phyloP scores from a whole-genome alignment of 2,888 invertebrate genomes.

The Hofmannophila pseudospretella region DNA sequence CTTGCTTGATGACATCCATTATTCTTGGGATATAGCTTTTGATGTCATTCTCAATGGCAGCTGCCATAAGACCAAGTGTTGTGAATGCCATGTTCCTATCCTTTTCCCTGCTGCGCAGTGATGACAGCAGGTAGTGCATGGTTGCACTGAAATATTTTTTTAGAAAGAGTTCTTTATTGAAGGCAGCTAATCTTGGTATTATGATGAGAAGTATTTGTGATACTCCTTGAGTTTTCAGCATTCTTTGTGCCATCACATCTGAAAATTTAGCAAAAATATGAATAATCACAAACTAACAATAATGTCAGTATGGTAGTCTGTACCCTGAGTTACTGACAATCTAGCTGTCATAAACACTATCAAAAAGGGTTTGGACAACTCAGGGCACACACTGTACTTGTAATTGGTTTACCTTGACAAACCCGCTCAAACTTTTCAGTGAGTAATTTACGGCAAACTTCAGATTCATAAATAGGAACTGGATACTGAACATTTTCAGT shows the following conservation, averaged over 20 bases:
- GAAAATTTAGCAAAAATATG: constrained; percentile 27
- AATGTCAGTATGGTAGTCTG: neutral
- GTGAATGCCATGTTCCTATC: constrained; percentile 93
- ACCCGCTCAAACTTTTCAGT: constrained; percentile 89
- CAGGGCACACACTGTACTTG: no score
- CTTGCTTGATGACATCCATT: constrained; percentile 88
- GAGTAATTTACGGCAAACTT: constrained; percentile 89
- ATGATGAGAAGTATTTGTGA: constrained; percentile 92
- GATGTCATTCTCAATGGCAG: constrained; percentile 91
- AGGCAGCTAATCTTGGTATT: constrained; percentile 95
- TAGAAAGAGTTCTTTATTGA: constrained; percentile 89
- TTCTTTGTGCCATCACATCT: constrained; percentile 88
- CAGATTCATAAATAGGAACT: constrained; percentile 87
- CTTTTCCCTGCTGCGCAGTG: constrained; percentile 88
- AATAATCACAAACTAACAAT: neutral
- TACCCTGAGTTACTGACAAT: no score
- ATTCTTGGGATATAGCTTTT: constrained; percentile 88
- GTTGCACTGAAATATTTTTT: constrained; percentile 85
- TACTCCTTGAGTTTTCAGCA: constrained; percentile 86
- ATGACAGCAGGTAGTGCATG: constrained; percentile 86
- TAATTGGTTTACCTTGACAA: constrained; percentile 80
- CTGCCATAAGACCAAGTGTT: constrained; percentile 92
- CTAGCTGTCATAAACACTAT: no score
- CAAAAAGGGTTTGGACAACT: no score
- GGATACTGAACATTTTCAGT: constrained; percentile 73